Conservation (phyloP, 2,113 vertebrate genomes). For the Nycticebus coucang region DNA sequence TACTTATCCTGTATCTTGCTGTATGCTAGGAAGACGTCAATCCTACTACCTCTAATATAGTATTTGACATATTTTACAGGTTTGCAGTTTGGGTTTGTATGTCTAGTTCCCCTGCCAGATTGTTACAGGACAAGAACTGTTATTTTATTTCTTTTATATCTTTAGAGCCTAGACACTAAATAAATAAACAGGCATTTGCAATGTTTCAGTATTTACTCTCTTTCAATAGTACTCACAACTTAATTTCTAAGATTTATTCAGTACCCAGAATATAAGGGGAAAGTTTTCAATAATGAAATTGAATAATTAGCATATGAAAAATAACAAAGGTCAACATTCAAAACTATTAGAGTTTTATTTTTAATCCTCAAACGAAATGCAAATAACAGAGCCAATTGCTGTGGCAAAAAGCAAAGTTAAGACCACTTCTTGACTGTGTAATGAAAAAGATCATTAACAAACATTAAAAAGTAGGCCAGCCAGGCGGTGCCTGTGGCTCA, state of each 20-base stretch:
- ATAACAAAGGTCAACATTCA: background rate
- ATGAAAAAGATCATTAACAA: conserved; percentile 29
- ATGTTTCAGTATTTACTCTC: background rate
- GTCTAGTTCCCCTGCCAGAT: background rate
- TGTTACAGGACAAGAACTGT: background rate
- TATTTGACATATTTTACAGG: background rate
- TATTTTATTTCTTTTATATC: conserved; percentile 12
- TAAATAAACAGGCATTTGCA: background rate
- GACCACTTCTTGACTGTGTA: background rate
- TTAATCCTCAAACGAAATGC: conserved; percentile 45
- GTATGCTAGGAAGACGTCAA: background rate
- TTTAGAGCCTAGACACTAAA: background rate
- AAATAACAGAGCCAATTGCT: background rate
- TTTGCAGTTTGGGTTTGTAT: background rate
- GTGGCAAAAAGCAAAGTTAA: conserved; percentile 4
- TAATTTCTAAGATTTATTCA: conserved; percentile 26
- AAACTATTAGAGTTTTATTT: background rate
- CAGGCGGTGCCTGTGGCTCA: no score
- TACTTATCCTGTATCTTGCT: background rate
- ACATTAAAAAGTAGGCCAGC: background rate
- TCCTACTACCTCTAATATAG: background rate
- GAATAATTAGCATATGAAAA: background rate
- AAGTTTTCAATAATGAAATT: background rate
- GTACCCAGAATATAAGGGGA: background rate
- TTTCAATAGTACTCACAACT: background rate